Conservation (phyloP, 2,888 invertebrate species). For the Ophioninae sp. region DNA sequence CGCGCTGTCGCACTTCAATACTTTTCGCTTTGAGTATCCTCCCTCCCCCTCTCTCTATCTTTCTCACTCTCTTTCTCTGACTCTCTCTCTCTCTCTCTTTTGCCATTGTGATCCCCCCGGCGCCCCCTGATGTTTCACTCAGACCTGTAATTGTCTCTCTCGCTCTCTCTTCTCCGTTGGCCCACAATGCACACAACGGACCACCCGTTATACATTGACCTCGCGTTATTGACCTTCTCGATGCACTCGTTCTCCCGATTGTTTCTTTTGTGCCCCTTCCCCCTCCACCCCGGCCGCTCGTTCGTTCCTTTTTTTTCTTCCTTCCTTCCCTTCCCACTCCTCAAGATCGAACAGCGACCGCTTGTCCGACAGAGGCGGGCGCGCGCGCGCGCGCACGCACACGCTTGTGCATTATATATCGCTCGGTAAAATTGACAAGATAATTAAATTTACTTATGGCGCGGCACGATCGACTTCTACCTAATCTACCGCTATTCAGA, state of each 20-base stretch:
- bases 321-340: constrained; percentile 13
- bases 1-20: constrained; percentile 62
- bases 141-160: not conserved
- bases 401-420: not conserved
- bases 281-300: no score
- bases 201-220: constrained; percentile 49
- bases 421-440: constrained; percentile 49
- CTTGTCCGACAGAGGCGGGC: not conserved
- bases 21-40: constrained; percentile 8
- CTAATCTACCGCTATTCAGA: constrained; percentile 17
- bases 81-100: constrained; percentile 38
- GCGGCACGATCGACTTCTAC: constrained; percentile 38
- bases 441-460: constrained; percentile 55
- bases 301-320: constrained; percentile 15
- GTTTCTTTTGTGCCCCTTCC: constrained; percentile 24
- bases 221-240: constrained; percentile 59
- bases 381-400: constrained; percentile 1
- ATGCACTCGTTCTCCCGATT: constrained; percentile 42
- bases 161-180: constrained; percentile 16
- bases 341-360: constrained; percentile 24
- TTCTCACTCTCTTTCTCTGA: constrained; percentile 34
- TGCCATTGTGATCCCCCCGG: constrained; percentile 34
- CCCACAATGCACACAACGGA: constrained; percentile 25
- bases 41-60: no score
- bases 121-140: constrained; percentile 29